Evolutionary conservation across 2,797 vertebrate species (phyloP).

Genomic region (Coregonus sp.): DNA sequence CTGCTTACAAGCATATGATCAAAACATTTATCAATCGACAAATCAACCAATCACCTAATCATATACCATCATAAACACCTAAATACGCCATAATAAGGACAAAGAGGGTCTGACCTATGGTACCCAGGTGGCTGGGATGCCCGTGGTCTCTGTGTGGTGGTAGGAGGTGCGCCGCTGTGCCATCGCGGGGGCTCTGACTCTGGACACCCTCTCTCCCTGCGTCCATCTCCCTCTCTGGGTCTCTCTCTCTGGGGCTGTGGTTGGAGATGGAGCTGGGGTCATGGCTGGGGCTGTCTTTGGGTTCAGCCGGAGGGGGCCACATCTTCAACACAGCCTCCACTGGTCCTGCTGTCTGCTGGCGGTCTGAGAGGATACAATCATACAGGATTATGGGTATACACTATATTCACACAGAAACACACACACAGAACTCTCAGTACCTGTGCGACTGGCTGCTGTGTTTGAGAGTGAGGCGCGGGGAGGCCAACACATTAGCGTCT

Average conservation of each 20-base stretch:
- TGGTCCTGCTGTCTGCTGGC: conserved; percentile 29
- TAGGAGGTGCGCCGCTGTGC: conserved; percentile 21
- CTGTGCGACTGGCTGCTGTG: conserved; percentile 50
- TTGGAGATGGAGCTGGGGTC: neutral
- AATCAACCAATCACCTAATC: neutral
- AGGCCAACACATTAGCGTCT: conserved; percentile 74
- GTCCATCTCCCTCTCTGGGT: conserved; percentile 13
- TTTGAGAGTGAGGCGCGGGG: conserved; percentile 65
- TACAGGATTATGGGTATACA: neutral
- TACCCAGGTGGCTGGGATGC: conserved; percentile 16
- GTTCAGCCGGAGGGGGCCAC: conserved; percentile 77
- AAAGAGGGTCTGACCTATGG: conserved; percentile 43
- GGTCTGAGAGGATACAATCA: conserved; percentile 9
- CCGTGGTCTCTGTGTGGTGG: conserved; percentile 25
- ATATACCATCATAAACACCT: neutral
- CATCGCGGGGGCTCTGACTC: conserved; percentile 35
- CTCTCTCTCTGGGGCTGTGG: conserved; percentile 36
- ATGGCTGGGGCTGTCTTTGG: conserved; percentile 47
- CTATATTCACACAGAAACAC: neutral
- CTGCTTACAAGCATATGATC: neutral
- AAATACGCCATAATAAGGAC: neutral
- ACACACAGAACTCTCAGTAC: conserved; percentile 28
- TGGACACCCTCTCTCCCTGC: conserved; percentile 8
- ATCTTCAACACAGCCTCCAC: conserved; percentile 75
- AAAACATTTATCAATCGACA: neutral